These are phyloP conservation scores for Drosophila borealis DNA, from an alignment of 2,888 invertebrate species.

Conservation along the genomic window DNA sequence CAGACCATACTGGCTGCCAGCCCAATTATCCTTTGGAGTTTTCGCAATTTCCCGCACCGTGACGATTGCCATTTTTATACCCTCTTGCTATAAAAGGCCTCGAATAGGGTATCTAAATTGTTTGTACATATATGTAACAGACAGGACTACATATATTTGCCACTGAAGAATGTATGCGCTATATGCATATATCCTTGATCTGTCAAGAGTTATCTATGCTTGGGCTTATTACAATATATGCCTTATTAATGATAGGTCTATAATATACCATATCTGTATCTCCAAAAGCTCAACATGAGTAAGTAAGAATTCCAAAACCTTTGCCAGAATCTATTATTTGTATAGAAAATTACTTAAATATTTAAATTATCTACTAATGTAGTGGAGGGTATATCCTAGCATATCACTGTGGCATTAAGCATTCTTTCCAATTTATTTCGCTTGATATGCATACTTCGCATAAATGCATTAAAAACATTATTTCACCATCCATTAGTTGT, in stretches of 20 bases:
- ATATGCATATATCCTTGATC: not conserved
- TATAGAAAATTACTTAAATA: too few species aligned
- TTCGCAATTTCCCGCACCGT: constrained; percentile 38
- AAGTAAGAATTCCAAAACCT: too few species aligned
- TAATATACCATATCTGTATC: too few species aligned
- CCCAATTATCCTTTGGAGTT: constrained; percentile 26
- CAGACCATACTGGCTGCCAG: constrained; percentile 3
- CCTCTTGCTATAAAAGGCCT: not conserved
- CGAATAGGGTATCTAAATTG: not conserved
- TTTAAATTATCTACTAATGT: not conserved
- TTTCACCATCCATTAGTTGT: constrained; percentile 73
- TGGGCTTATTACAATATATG: too few species aligned
- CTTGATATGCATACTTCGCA: constrained; percentile 48
- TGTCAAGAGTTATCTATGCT: not conserved
- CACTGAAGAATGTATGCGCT: too few species aligned
- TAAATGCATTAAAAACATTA: constrained; percentile 69
- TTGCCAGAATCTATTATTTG: too few species aligned
- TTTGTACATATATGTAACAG: not conserved
- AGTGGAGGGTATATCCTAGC: constrained; percentile 4
- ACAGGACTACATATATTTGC: too few species aligned
- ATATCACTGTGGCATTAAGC: not conserved
- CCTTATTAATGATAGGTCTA: too few species aligned
- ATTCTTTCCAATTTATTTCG: constrained; percentile 55
- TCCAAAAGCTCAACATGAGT: too few species aligned
- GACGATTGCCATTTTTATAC: constrained; percentile 39